A percentile compares a stretch with the other conserved stretches of the same genome.
These are phyloP conservation scores for Trididemnum miniatum DNA, from an alignment of 23 tunicate species.

Conservation along the genomic window DNA sequence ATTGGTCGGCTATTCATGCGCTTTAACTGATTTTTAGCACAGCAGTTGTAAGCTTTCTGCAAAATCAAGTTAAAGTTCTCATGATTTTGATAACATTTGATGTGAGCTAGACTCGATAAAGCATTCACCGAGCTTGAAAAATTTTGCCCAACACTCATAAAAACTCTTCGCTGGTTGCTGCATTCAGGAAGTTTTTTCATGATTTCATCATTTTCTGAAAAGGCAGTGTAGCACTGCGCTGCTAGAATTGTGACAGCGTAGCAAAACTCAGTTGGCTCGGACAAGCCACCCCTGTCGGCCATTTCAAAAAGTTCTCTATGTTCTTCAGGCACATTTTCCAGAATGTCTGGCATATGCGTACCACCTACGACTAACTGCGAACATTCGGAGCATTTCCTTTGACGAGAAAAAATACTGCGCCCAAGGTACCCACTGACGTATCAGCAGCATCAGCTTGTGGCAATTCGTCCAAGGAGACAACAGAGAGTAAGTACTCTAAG, in stretches of 20 bases:
- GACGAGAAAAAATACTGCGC: background rate
- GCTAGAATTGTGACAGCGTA: constrained; percentile 8
- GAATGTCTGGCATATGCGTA: background rate
- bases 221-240: background rate
- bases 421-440: background rate
- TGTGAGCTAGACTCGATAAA: too few relatives aligned
- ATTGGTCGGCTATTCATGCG: too few relatives aligned
- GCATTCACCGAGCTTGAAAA: too few relatives aligned
- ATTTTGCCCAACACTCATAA: too few relatives aligned
- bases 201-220: background rate
- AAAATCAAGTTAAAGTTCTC: too few relatives aligned
- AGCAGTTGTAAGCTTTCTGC: too few relatives aligned
- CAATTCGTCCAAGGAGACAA: background rate
- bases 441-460: background rate
- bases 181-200: too few relatives aligned
- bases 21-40: too few relatives aligned
- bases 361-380: background rate
- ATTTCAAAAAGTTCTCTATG: background rate
- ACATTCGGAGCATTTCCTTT: background rate
- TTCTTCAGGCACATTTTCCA: background rate
- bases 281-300: constrained; percentile 21
- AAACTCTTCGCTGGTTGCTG: too few relatives aligned
- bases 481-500: background rate
- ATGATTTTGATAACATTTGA: too few relatives aligned
- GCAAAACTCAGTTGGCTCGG: constrained; percentile 14